Evolutionary conservation across 2,797 vertebrate species (phyloP), one percentile per base, ranked within the genome.

Genomic region (Otus scops): DNA sequence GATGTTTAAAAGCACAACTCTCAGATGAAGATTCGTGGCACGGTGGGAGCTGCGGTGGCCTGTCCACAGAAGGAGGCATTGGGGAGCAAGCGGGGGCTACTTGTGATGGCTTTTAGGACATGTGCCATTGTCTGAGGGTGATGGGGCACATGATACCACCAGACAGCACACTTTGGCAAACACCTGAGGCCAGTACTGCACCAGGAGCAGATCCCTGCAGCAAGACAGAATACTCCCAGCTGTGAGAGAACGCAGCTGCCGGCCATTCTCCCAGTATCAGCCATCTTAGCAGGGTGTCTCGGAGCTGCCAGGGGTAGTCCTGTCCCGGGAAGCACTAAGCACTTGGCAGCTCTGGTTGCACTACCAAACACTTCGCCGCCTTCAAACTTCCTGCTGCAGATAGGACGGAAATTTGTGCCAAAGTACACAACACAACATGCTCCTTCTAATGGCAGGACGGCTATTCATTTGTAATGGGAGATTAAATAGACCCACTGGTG

Each of bases 371-470:
- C 18, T 32, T 71, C 3, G 2, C 3, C 24, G 45, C 26, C 36
- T 86, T 60, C 38, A 34, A 63, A 59, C 7, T 36, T 91, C 27
- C 32, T 50, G 34, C 18, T 3, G 3, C 13, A 24, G 21, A 70
- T 3, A 63, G 54, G 57, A 51, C 32, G 36, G 51, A 84, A 63
- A 57, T n/a, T 47, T 22, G 7, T 54, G 61, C 47, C 39, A 13
- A 78, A 41, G 43, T 15, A 69, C 48, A 30, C 2, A 6, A 41
- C 11, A 11, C 0, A 1, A 83, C 67, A 47, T 4, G 0, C 51
- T 74, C 64, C 54, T 71, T 90, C 59, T 41, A 59, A 30, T 16
- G 24, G 39, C 30, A 85, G 10, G 30, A 71, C 4, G 6, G 26
- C 20, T n/a, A 32, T n/a, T 69, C 3, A 11, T 61, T 51, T 56